Conservation (phyloP, 2,113 vertebrate species). For the Corapipo altera region DNA sequence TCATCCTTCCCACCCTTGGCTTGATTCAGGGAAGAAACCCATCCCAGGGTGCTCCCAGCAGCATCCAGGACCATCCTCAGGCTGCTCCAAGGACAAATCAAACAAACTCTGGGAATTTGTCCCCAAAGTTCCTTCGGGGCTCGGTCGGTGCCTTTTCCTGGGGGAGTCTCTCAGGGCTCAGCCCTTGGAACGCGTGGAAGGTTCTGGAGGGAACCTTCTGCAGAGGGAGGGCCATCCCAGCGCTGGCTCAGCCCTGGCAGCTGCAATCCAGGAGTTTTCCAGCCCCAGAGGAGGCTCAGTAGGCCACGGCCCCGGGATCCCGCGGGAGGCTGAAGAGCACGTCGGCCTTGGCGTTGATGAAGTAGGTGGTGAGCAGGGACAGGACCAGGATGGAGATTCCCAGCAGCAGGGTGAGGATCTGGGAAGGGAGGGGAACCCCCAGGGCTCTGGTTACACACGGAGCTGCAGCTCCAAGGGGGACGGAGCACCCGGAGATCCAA, state of each 20-base stretch:
- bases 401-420: slow-evolving; percentile 85
- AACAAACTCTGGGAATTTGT: not conserved
- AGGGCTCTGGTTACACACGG: too few relatives aligned
- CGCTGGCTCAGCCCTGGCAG: slow-evolving; percentile 35
- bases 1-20: not conserved
- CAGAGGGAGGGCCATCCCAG: slow-evolving; percentile 37
- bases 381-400: slow-evolving; percentile 80
- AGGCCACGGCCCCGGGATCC: slow-evolving; percentile 80
- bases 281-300: slow-evolving; percentile 84
- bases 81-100: not conserved
- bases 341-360: slow-evolving; percentile 89
- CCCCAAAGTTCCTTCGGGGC: not conserved
- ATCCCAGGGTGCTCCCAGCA: fast-evolving
- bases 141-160: not conserved
- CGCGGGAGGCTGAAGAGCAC: slow-evolving; percentile 82
- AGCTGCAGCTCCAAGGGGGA: too few relatives aligned
- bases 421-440: not conserved
- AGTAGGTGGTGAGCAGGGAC: slow-evolving; percentile 85
- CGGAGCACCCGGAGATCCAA: too few relatives aligned
- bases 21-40: not conserved
- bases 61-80: not conserved
- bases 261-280: not conserved
- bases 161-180: not conserved
- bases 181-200: not conserved
- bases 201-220: not conserved